These are phyloP conservation scores for Malurus alboscapulatus DNA, from an alignment of 2,113 vertebrate species.

Conservation along the genomic window DNA sequence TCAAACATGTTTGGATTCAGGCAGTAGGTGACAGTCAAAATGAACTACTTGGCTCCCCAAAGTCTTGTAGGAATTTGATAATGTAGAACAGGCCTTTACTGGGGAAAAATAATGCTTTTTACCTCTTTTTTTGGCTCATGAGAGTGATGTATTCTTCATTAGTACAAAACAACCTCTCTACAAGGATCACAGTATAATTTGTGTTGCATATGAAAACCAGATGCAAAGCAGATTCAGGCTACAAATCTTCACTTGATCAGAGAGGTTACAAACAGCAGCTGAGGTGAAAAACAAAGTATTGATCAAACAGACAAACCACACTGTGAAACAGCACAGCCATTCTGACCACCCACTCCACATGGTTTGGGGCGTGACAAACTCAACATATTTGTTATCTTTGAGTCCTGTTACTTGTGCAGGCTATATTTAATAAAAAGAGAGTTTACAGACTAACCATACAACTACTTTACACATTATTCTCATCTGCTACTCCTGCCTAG, in stretches of 20 bases:
- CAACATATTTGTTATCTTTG: background rate
- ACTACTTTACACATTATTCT: background rate
- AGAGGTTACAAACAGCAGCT: background rate
- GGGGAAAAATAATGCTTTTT: background rate
- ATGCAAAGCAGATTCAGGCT: background rate
- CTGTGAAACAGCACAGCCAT: fast-evolving
- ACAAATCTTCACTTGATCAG: background rate
- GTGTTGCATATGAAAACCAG: background rate
- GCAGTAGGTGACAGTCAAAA: background rate
- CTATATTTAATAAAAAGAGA: background rate
- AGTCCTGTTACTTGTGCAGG: background rate
- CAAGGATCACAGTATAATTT: background rate
- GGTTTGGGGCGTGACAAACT: background rate
- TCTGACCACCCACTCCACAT: background rate
- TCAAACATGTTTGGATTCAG: background rate
- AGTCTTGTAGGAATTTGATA: background rate
- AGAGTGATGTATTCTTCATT: background rate
- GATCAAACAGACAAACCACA: background rate
- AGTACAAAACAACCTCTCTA: background rate
- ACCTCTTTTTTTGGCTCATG: background rate
- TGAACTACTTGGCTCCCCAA: background rate
- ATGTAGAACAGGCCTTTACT: background rate
- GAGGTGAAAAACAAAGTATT: background rate
- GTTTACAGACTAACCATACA: background rate
- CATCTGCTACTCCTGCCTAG: background rate